Evolutionary conservation across 2,888 invertebrate genomes (phyloP).

Genomic region (Amphipyra tragopoginis): DNA sequence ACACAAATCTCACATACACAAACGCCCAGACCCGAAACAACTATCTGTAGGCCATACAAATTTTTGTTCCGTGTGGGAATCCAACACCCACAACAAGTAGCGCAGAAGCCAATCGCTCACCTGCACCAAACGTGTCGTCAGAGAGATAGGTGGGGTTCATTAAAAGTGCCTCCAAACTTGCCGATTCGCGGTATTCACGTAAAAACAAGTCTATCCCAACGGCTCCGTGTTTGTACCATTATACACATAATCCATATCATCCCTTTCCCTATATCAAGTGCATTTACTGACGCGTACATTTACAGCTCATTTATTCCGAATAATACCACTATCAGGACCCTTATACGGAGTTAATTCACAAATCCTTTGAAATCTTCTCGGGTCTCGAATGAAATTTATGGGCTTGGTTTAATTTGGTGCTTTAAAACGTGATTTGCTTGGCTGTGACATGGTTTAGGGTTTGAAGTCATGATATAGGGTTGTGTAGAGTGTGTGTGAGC

Average conservation of each 20-base stretch:
- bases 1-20: too few species aligned
- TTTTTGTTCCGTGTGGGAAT: too few species aligned
- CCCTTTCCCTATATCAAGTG: constrained; percentile 46
- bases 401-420: constrained; percentile 60
- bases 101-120: too few species aligned
- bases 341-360: constrained; percentile 65
- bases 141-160: too few species aligned
- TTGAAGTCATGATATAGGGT: constrained; percentile 33
- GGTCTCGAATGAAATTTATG: constrained; percentile 75
- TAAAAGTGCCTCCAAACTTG: too few species aligned
- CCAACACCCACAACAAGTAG: too few species aligned
- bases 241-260: constrained; percentile 4
- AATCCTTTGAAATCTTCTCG: constrained; percentile 71
- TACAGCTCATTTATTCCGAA: constrained; percentile 70
- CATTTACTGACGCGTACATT: constrained; percentile 64
- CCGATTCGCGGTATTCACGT: too few species aligned
- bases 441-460: constrained; percentile 34
- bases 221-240: too few species aligned
- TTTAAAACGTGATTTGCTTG: constrained; percentile 67
- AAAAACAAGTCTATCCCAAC: too few species aligned
- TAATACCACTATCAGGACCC: constrained; percentile 63
- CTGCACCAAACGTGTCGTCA: too few species aligned
- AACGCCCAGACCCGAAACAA: too few species aligned
- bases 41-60: too few species aligned
- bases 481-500: not conserved